These are phyloP conservation scores for Stomatorhinus ivindoensis DNA, from an alignment of 2,113 vertebrate species.

Conservation along the genomic window DNA sequence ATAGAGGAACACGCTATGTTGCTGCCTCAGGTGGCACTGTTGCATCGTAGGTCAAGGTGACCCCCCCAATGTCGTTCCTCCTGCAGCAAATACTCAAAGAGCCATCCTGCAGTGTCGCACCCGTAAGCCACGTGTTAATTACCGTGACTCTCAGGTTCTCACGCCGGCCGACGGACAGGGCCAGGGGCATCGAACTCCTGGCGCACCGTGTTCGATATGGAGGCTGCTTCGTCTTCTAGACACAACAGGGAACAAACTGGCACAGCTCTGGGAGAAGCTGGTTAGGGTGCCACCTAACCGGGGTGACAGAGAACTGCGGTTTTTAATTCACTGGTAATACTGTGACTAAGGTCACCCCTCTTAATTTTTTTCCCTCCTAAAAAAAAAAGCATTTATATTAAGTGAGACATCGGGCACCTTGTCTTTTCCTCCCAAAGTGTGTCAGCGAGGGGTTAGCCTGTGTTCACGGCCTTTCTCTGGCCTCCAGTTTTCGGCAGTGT, in stretches of 20 bases:
- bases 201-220: not conserved
- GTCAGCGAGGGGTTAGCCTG: not conserved
- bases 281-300: not conserved
- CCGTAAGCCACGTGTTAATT: not conserved
- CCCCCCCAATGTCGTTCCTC: not conserved
- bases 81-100: not conserved
- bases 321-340: not conserved
- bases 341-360: not conserved
- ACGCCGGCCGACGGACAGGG: no score
- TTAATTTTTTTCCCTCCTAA: not conserved
- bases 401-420: not conserved
- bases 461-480: not conserved
- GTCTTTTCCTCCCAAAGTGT: not conserved
- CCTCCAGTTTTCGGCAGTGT: not conserved
- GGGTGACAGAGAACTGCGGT: not conserved
- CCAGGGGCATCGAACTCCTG: not conserved
- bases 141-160: not conserved
- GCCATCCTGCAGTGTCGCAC: not conserved
- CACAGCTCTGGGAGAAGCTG: not conserved
- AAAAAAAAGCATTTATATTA: not conserved
- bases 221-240: not conserved
- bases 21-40: not conserved
- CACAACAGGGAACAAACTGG: not conserved
- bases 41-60: not conserved
- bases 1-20: not conserved